Base-by-base conservation (phyloP, 2,113 vertebrate species). In the Lophura nycthemera region DNA sequence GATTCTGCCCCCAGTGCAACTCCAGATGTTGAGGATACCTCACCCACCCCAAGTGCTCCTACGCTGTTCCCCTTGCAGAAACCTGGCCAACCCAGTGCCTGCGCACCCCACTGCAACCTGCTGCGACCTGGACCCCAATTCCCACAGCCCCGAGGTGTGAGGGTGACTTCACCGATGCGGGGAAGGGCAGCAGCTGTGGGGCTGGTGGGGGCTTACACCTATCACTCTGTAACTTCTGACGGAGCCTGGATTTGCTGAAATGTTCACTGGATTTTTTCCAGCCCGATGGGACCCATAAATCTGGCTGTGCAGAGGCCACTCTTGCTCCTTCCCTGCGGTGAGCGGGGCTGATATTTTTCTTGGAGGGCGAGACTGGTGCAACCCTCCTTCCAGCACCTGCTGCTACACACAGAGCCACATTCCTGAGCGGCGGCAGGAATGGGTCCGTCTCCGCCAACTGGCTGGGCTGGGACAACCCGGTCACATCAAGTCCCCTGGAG, bases 341-440 rank as follows among this genome's bases (percentile, higher is more conserved):
- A 93, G 76, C 34, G 1, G 73, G 67, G 73, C 83, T 89, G 88
- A 84, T 97, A 92, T 97, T 97, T 97, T 96, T 97, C 96, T 97
- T 97, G 97, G 96, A 97, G 92, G 92, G 94, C 0, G 6, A 85
- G 63, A 88, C 67, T 84, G 75, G 81, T 77, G 65, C 76, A 93
- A 74, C 43, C 47, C 48, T 92, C 84, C 84, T 79, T 74, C 88
- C 57, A 92, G 94, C 97, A 97, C 97, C 96, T 97, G 97, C 91
- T 21, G 54, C 95, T 96, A 82, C 71, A 67, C 70, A 52, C 91
- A 18, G 2, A 86, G 90, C 60, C 15, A 4, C 95, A 95, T 94
- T 96, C 96, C 95, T 91, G 86, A 93, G 90, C 2, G 7, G 70
- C 80, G 56, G 78, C 7, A 52, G 95, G 91, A 76, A 67, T 0